phyloP scores from a whole-genome alignment of 2,797 vertebrate species.

The Champsocephalus esox region DNA sequence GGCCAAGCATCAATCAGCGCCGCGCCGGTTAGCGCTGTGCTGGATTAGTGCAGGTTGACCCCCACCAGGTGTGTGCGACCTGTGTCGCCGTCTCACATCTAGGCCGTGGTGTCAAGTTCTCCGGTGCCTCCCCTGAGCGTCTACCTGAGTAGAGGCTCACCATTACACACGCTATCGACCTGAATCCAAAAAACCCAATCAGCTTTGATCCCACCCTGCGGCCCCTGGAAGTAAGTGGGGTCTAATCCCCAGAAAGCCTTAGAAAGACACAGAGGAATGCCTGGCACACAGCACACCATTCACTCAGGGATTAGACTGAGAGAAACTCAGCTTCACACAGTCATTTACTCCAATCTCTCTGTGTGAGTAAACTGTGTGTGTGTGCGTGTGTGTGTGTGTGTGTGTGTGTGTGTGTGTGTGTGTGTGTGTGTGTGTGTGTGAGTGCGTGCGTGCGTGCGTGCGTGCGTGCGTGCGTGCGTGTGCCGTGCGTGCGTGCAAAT shows the following conservation, averaged over 20 bases:
- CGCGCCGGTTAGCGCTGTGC: slow-evolving; percentile 44
- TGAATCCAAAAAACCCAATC: slow-evolving; percentile 66
- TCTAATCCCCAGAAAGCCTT: slow-evolving; percentile 79
- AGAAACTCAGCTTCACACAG: slow-evolving; percentile 71
- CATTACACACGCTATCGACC: slow-evolving; percentile 57
- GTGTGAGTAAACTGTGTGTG: slow-evolving; percentile 43
- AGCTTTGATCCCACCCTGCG: slow-evolving; percentile 79
- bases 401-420: too few species aligned
- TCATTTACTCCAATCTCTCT: slow-evolving; percentile 62
- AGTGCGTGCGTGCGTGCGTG: too few species aligned
- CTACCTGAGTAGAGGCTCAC: slow-evolving; percentile 60
- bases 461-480: too few species aligned
- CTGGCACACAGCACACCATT: slow-evolving; percentile 81
- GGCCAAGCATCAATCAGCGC: slow-evolving; percentile 61
- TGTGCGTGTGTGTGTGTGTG: neutral
- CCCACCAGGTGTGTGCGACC: slow-evolving; percentile 67
- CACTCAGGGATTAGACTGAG: slow-evolving; percentile 78
- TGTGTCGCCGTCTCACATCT: slow-evolving; percentile 58
- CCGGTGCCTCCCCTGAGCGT: slow-evolving; percentile 31
- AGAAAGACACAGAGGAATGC: slow-evolving; percentile 83
- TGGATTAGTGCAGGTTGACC: slow-evolving; percentile 64
- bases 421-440: too few species aligned
- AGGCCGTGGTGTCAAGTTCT: slow-evolving; percentile 59
- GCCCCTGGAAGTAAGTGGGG: slow-evolving; percentile 80
- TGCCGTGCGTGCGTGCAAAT: slow-evolving; percentile 10